A percentile compares a stretch with the other conserved stretches of the same genome.
phyloP scores from a whole-genome alignment of 2,113 vertebrate genomes.

The Salvelinus namaycush region DNA sequence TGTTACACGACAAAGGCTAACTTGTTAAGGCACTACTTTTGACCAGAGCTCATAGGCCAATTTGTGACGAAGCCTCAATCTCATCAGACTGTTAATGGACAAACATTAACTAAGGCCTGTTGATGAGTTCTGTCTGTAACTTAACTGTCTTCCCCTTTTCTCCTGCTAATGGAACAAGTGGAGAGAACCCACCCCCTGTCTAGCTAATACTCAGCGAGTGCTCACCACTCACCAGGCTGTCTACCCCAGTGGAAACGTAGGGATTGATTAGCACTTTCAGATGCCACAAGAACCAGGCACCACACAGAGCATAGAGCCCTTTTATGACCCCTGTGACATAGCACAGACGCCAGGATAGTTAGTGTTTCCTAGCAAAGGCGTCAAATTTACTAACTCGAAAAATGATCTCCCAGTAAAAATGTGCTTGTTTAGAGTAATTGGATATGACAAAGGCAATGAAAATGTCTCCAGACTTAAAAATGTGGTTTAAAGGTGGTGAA shows the following conservation, averaged over 20 bases:
- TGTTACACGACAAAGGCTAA: background rate
- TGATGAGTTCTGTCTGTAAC: too few relatives aligned
- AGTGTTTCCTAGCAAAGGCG: conserved; percentile 7
- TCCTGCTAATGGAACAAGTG: too few relatives aligned
- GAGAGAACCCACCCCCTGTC: too few relatives aligned
- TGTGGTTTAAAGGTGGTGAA: conserved; percentile 1
- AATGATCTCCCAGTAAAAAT: conserved; percentile 18
- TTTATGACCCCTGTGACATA: conserved; percentile 26
- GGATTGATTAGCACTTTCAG: conserved; percentile 7
- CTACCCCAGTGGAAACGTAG: background rate
- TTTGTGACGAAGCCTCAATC: too few relatives aligned
- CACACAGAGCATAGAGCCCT: background rate
- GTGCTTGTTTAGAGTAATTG: conserved; percentile 3
- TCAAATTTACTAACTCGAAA: background rate
- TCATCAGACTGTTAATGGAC: too few relatives aligned
- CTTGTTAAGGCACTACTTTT: background rate
- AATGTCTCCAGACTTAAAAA: conserved; percentile 8
- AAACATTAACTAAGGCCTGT: too few relatives aligned
- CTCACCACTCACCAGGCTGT: background rate
- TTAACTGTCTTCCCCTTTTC: too few relatives aligned
- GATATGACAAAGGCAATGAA: conserved; percentile 3
- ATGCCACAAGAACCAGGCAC: background rate
- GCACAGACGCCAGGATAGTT: conserved; percentile 1
- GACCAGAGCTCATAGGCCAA: too few relatives aligned
- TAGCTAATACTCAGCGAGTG: background rate